phyloP scores from a whole-genome alignment of 1,140 invertebrate genomes.

The Panonychus citri region DNA sequence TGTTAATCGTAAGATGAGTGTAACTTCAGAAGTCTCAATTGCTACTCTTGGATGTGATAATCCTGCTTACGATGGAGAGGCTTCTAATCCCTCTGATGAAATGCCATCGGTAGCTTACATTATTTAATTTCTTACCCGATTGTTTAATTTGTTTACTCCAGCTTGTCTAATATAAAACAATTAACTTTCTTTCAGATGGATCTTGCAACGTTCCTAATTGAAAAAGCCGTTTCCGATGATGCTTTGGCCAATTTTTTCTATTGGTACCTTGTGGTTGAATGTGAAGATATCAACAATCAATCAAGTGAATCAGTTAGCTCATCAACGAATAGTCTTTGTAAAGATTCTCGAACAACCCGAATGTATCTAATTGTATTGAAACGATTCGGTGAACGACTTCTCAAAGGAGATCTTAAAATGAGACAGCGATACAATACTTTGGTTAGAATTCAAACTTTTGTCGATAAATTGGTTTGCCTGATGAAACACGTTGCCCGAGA shows the following conservation, averaged over 20 bases:
- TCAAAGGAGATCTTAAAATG: slow-evolving; percentile 39
- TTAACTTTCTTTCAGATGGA: slow-evolving; percentile 24
- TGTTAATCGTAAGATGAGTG: background rate
- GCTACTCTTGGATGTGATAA: background rate
- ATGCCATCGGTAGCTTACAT: background rate
- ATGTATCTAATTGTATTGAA: slow-evolving; percentile 77
- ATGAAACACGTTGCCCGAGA: slow-evolving; percentile 74
- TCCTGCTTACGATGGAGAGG: background rate
- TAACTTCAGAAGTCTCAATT: background rate
- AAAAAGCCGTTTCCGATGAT: slow-evolving; percentile 62
- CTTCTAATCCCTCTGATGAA: background rate
- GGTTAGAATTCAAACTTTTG: slow-evolving; percentile 60
- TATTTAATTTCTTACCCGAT: no score
- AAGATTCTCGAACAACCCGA: slow-evolving; percentile 25
- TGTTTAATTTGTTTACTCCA: no score
- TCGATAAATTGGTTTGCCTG: slow-evolving; percentile 68
- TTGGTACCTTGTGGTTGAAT: slow-evolving; percentile 85
- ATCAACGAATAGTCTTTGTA: background rate
- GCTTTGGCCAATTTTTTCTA: slow-evolving; percentile 85
- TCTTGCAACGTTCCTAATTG: slow-evolving; percentile 72
- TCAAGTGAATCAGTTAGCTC: background rate
- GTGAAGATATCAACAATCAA: slow-evolving; percentile 39
- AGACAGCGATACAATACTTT: slow-evolving; percentile 43
- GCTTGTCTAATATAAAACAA: no score
- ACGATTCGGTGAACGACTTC: slow-evolving; percentile 39